Percentiles rank a stretch among this genome's conserved stretches.
Evolutionary conservation across 2,113 vertebrate genomes (phyloP).

Genomic region (Passerina amoena): DNA sequence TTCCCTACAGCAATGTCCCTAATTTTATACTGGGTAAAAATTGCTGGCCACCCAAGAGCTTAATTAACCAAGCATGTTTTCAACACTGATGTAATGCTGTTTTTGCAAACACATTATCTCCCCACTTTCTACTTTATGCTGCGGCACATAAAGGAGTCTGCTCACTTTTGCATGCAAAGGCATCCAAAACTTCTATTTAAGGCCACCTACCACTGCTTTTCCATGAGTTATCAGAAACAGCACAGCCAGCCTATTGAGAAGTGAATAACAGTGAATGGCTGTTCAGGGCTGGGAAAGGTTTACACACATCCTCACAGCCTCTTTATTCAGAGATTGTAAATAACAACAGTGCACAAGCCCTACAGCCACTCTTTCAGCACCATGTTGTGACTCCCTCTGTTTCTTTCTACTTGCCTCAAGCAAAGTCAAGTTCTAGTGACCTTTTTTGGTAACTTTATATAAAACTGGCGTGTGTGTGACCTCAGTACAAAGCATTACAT

Average conservation of each 20-base stretch:
- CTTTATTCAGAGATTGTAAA: constrained; percentile 30
- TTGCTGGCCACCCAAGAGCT: not conserved
- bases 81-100: not conserved
- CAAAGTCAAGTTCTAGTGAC: constrained; percentile 28
- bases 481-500: not conserved
- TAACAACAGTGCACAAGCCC: not conserved
- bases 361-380: constrained; percentile 23
- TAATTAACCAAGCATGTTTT: not conserved
- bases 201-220: not conserved
- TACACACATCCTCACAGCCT: not conserved
- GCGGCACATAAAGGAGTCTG: not conserved
- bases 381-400: not conserved
- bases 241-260: not conserved
- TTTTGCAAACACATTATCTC: constrained; percentile 4
- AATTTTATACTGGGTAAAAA: constrained; percentile 4
- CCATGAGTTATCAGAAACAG: constrained; percentile 1
- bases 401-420: constrained; percentile 1
- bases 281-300: not conserved
- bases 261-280: not conserved
- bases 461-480: not conserved
- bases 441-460: not conserved
- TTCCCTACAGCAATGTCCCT: not conserved
- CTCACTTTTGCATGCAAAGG: not conserved
- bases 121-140: not conserved
- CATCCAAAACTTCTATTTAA: not conserved